Evolutionary conservation across 2,797 vertebrate genomes (phyloP).

Genomic region (Pseudochirops cupreus): DNA sequence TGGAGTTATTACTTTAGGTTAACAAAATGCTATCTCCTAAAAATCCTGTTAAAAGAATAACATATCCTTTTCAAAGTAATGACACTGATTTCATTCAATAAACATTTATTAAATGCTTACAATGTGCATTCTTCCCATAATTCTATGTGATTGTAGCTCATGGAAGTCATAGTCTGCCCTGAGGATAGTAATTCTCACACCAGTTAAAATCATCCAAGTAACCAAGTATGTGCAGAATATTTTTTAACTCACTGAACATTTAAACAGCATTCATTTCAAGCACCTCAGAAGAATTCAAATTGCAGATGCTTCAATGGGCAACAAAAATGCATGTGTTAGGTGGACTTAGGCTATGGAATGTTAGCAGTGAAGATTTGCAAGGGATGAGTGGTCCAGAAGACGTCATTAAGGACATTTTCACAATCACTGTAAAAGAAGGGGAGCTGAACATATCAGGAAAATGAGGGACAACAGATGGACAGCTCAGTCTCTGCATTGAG

Average conservation of each 20-base stretch:
- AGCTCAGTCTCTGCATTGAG: not conserved
- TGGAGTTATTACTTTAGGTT: not conserved
- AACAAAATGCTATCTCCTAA: not conserved
- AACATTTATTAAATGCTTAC: not conserved
- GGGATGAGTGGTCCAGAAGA: not conserved
- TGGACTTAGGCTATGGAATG: not conserved
- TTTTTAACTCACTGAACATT: not conserved
- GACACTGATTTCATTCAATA: not conserved
- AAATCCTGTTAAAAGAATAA: not conserved
- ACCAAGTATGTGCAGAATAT: not conserved
- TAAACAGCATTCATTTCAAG: not conserved
- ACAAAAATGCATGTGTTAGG: not conserved
- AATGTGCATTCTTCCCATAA: not conserved
- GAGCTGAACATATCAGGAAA: not conserved
- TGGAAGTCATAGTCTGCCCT: not conserved
- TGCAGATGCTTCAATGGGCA: not conserved
- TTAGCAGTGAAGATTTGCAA: not conserved
- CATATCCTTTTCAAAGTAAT: not conserved
- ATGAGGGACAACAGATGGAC: not conserved
- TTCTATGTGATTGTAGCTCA: not conserved
- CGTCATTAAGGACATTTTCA: not conserved
- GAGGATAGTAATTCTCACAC: not conserved
- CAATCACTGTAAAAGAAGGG: not conserved
- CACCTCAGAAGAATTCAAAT: not conserved
- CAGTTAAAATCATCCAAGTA: not conserved